These are phyloP conservation scores for Melanocharis versteri DNA, from an alignment of 2,113 vertebrate species.

Conservation along the genomic window DNA sequence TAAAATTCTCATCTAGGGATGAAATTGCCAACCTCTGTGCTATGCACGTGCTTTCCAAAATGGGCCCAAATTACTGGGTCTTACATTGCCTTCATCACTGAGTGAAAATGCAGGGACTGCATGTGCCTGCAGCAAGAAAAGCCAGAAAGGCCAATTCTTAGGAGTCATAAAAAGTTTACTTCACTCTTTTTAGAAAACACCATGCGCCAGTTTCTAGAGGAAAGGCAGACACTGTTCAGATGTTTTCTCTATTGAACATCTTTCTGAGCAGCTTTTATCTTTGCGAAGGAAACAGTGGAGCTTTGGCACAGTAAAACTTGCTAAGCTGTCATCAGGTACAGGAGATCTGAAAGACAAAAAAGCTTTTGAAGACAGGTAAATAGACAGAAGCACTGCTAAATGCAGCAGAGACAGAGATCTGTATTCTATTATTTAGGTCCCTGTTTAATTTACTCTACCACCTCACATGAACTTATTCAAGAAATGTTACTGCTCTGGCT, in stretches of 20 bases:
- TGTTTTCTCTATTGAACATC: neutral
- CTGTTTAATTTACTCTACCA: neutral
- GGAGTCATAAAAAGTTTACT: neutral
- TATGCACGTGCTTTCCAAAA: neutral
- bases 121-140: neutral
- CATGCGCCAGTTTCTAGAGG: neutral
- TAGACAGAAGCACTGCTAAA: neutral
- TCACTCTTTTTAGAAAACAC: neutral
- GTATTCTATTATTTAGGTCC: neutral
- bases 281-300: neutral
- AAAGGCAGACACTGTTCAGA: neutral
- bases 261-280: constrained; percentile 17
- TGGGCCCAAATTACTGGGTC: neutral
- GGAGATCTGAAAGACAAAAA: neutral
- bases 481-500: neutral
- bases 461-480: neutral
- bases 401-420: neutral
- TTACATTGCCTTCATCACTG: neutral
- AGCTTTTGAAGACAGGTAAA: neutral
- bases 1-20: neutral
- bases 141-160: neutral
- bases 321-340: neutral
- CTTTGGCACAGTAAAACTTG: neutral
- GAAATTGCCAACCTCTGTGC: neutral
- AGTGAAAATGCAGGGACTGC: neutral